Base-by-base conservation (phyloP, 2,113 vertebrate genomes). In the Chrysochloris asiatica region DNA sequence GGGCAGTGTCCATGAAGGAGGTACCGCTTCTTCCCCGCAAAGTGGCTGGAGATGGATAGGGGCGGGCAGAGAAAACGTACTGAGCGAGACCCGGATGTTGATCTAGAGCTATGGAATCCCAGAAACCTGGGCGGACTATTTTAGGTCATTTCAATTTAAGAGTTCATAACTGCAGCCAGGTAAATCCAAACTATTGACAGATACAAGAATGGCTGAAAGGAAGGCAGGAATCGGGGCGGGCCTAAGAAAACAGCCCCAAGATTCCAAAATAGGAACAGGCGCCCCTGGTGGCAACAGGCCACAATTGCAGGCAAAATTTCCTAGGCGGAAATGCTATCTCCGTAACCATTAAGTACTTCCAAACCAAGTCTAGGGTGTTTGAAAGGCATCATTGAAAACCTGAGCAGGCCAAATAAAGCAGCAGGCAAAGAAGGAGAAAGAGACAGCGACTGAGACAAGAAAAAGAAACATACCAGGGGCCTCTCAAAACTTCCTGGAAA, bases 1-100 rank as follows among this genome's bases (percentile, higher is more conserved):
- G 97, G 97, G 97, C 4, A 95, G 86, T 13, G 13, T 95, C 48
- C 24, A 2, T 0, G 96, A 96, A 0, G 95, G 96, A 94, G 96
- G 96, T 97, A 56, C 26, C 22, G 28, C 38, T 43, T 24, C 36
- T 56, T 8, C 41, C 36, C 36, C 71, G 21, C 8, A 3, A 3
- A 41, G 17, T 0, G 50, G 33, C 6, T 11, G 2, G 26, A 59
- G 54, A 4, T 7, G 10, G 75, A 14, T 19, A 47, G 76, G 43
- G 50, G 45, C 11, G 1, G 41, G 22, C 1, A 1, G 82, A 0
- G 19, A n/a, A 7, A 16, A 38, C 45, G 1, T 4, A 19, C n/a
- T 3, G 30, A 33, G 59, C 85, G 77, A 80, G 47, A 77, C 4
- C 19, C 22, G 24, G 36, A 26, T n/a, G n/a, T 43, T 5, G 12